These are phyloP conservation scores for Pyxicephalus adspersus DNA, from an alignment of 2,113 vertebrate species.

Conservation along the genomic window DNA sequence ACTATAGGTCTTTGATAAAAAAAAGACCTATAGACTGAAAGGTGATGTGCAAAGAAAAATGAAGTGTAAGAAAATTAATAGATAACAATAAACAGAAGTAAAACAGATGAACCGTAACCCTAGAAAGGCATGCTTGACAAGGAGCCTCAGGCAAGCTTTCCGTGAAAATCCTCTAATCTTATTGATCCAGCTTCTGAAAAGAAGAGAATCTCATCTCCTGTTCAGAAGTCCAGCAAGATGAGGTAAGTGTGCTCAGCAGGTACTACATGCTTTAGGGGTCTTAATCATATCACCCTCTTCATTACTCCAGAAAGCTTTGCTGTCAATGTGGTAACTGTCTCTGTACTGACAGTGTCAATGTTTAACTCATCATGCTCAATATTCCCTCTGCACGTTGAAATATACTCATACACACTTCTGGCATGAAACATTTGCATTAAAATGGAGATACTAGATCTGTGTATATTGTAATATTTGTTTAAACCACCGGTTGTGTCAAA, in stretches of 20 bases:
- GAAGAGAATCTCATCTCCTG: slow-evolving; percentile 64
- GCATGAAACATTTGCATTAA: no score
- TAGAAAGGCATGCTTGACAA: slow-evolving; percentile 70
- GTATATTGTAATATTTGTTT: no score
- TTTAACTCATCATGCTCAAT: slow-evolving; percentile 38
- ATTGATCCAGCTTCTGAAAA: slow-evolving; percentile 76
- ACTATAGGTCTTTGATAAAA: no score
- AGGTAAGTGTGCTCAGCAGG: slow-evolving; percentile 63
- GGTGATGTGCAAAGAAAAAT: not conserved
- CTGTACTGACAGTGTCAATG: slow-evolving; percentile 67
- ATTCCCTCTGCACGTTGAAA: no score
- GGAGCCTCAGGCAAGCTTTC: slow-evolving; percentile 76
- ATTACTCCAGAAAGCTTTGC: slow-evolving; percentile 70
- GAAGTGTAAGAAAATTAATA: slow-evolving; percentile 26
- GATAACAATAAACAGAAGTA: slow-evolving; percentile 57
- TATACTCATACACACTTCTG: no score
- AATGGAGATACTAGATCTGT: no score
- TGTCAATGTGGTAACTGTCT: slow-evolving; percentile 67
- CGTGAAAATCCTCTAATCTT: slow-evolving; percentile 80
- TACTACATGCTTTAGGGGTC: slow-evolving; percentile 67
- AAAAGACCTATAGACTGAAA: slow-evolving; percentile 11
- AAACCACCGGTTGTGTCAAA: no score
- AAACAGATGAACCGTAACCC: slow-evolving; percentile 63
- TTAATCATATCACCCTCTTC: slow-evolving; percentile 69
- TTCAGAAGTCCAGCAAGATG: slow-evolving; percentile 65